Percentiles rank a stretch among this genome's conserved stretches.
These are phyloP conservation scores for Illadopsis cleaveri DNA, from an alignment of 2,113 vertebrate genomes.

Conservation along the genomic window DNA sequence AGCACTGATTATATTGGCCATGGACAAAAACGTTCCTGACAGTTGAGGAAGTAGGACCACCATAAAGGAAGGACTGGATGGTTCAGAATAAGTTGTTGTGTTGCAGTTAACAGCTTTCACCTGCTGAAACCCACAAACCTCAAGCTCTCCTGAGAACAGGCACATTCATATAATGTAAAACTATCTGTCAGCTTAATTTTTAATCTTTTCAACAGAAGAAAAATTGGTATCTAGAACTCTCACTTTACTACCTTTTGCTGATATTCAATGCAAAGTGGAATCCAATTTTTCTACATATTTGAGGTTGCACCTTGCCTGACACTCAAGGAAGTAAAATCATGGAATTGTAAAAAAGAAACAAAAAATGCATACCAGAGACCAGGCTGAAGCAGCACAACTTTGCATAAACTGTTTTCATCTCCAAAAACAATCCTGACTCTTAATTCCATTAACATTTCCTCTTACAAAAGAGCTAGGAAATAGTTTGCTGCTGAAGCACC, in stretches of 20 bases:
- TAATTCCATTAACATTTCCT: not conserved
- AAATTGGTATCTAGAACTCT: not conserved
- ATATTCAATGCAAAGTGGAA: not conserved
- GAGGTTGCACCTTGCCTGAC: not conserved
- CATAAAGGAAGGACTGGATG: not conserved
- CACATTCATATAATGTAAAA: not conserved
- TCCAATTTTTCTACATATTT: not conserved
- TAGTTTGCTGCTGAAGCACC: not conserved
- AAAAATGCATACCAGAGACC: not conserved
- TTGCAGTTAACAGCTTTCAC: not conserved
- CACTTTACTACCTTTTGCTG: not conserved
- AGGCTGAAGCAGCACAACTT: not conserved
- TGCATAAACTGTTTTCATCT: not conserved
- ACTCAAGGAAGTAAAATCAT: not conserved
- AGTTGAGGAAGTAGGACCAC: not conserved
- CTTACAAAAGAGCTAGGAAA: not conserved
- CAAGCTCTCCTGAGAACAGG: not conserved
- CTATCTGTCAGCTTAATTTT: not conserved
- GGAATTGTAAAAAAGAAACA: not conserved
- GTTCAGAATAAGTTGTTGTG: not conserved
- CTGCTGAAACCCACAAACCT: not conserved
- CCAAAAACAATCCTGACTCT: not conserved
- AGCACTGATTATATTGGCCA: not conserved
- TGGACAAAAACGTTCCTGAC: not conserved
- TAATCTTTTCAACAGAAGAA: not conserved